Evolutionary conservation across 2,797 vertebrate genomes (phyloP).

Genomic region (Cephalopachus bancanus): DNA sequence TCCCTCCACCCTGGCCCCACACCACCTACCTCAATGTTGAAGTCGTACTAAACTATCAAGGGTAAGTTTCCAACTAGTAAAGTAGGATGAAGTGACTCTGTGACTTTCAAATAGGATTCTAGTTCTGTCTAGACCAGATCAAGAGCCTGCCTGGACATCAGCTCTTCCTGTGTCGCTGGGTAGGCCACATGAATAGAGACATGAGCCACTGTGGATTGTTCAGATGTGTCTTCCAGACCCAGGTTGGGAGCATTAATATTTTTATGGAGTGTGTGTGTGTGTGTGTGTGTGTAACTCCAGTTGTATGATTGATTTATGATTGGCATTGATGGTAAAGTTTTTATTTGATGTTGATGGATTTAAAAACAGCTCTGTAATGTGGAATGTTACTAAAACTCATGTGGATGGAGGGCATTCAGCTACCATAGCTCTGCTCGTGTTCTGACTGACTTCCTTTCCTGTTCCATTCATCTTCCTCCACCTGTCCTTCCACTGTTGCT

Average conservation of each 20-base stretch:
- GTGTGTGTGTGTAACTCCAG: background rate
- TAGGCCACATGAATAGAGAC: accelerated
- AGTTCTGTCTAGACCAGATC: background rate
- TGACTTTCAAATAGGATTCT: background rate
- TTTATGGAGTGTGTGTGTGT: background rate
- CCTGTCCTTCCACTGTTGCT: background rate
- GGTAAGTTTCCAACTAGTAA: background rate
- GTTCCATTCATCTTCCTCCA: accelerated
- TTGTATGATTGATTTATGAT: background rate
- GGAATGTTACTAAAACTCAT: accelerated
- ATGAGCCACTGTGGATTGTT: accelerated
- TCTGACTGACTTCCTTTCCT: background rate
- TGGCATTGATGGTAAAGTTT: background rate
- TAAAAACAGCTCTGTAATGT: accelerated
- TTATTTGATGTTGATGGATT: background rate
- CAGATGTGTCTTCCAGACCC: background rate
- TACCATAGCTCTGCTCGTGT: accelerated
- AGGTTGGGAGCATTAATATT: background rate
- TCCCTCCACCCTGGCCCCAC: too few species aligned
- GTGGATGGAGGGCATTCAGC: too few species aligned
- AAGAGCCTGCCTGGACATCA: background rate
- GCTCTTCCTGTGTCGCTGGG: background rate
- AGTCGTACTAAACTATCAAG: accelerated
- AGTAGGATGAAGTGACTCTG: background rate
- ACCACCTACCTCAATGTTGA: accelerated